These are phyloP conservation scores for Elaeidobius kamerunicus DNA, from an alignment of 2,888 invertebrate genomes.

Conservation along the genomic window DNA sequence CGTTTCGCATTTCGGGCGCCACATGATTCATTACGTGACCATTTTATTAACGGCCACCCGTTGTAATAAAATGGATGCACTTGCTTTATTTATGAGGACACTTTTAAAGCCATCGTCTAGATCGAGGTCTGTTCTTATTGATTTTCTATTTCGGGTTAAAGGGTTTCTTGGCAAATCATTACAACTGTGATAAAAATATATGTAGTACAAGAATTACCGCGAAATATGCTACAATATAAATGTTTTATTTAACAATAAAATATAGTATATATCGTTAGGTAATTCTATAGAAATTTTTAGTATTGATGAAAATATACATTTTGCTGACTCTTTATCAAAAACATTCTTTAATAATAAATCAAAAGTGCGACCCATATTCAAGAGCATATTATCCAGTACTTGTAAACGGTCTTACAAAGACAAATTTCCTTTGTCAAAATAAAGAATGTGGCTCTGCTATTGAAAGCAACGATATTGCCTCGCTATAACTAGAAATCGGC, in stretches of 20 bases:
- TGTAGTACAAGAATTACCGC: no score
- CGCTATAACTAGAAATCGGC: conserved; percentile 21
- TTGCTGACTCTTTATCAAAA: no score
- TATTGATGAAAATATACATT: no score
- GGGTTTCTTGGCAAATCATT: no score
- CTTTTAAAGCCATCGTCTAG: not conserved
- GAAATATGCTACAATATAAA: no score
- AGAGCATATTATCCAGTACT: not conserved
- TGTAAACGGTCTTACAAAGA: conserved; percentile 8
- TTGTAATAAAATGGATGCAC: conserved; percentile 22
- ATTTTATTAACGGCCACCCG: conserved; percentile 16
- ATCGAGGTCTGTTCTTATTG: not conserved
- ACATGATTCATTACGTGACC: conserved; percentile 20
- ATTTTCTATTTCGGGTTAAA: not conserved
- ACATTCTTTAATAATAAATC: not conserved
- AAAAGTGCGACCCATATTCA: not conserved
- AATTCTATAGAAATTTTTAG: no score
- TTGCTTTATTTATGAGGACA: conserved; percentile 16
- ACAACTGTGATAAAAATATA: no score
- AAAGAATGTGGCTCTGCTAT: conserved; percentile 14
- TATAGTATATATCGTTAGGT: no score
- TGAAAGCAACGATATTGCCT: conserved; percentile 16
- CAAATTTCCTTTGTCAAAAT: conserved; percentile 20
- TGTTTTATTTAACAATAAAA: no score
- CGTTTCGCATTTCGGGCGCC: conserved; percentile 18